phyloP scores from a whole-genome alignment of 2,113 vertebrate genomes.

The Cyprinus carpio region DNA sequence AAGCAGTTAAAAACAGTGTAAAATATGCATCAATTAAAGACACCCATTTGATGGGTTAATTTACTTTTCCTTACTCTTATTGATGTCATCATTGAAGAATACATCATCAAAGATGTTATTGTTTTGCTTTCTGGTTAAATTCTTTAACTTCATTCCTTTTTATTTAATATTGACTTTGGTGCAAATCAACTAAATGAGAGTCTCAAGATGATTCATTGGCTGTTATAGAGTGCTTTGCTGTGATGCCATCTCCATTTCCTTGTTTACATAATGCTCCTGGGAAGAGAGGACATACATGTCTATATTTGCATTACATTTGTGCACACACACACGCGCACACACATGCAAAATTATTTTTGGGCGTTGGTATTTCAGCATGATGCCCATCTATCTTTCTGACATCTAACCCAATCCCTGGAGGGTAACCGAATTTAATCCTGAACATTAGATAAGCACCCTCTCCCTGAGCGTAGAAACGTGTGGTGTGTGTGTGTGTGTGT shows the following conservation, averaged over 20 bases:
- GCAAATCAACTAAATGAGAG: slow-evolving; percentile 43
- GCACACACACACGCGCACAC: slow-evolving; percentile 46
- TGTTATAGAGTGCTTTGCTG: slow-evolving; percentile 35
- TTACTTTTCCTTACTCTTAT: not conserved
- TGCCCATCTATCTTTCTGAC: slow-evolving; percentile 84
- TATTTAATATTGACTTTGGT: slow-evolving; percentile 41
- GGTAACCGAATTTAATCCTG: slow-evolving; percentile 81
- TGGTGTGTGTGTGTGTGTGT: slow-evolving; percentile 8
- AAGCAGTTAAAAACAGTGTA: not conserved
- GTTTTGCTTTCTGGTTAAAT: slow-evolving; percentile 38
- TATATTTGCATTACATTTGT: slow-evolving; percentile 49
- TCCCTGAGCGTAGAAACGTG: slow-evolving; percentile 55
- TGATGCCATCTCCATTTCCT: slow-evolving; percentile 55
- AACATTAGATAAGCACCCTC: slow-evolving; percentile 81
- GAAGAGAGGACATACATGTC: slow-evolving; percentile 57
- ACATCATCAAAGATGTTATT: slow-evolving; percentile 34
- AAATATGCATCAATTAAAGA: slow-evolving; percentile 18
- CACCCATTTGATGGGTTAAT: not conserved
- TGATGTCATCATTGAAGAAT: slow-evolving; percentile 35
- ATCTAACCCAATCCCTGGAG: slow-evolving; percentile 83
- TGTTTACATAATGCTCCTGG: slow-evolving; percentile 57
- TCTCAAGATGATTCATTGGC: slow-evolving; percentile 44
- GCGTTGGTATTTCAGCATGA: slow-evolving; percentile 69
- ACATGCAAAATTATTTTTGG: slow-evolving; percentile 73
- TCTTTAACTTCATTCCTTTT: slow-evolving; percentile 40